phyloP scores from a whole-genome alignment of 1,140 invertebrate genomes.

The Grapholita molesta region DNA sequence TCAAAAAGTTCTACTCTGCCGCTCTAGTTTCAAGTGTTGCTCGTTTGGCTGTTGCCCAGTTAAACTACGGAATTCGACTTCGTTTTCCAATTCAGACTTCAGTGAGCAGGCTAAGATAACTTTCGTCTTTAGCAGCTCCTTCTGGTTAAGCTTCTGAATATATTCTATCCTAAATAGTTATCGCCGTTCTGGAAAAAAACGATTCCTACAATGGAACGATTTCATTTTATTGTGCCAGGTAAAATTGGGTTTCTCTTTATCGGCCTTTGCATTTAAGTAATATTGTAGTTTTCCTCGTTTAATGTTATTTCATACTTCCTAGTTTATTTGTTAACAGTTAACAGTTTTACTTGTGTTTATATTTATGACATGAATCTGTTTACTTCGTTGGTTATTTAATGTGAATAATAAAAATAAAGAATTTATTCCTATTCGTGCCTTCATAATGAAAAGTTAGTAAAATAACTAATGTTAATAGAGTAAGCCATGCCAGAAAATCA shows the following conservation, averaged over 20 bases:
- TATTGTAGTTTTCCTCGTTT: not conserved
- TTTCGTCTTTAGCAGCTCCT: conserved; percentile 7
- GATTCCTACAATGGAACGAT: not conserved
- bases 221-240: not conserved
- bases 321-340: not conserved
- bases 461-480: no score
- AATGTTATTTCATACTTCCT: not conserved
- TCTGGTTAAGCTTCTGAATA: not conserved
- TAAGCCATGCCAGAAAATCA: no score
- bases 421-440: no score
- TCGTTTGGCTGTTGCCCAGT: not conserved
- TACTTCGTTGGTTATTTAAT: no score
- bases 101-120: not conserved
- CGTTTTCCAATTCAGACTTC: not conserved
- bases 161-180: not conserved
- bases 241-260: not conserved
- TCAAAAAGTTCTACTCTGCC: not conserved
- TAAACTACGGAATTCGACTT: conserved; percentile 3
- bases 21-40: not conserved
- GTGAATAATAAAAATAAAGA: no score
- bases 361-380: not conserved
- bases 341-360: no score
- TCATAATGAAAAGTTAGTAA: no score
- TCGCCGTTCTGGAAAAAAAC: not conserved
- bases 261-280: not conserved